Base-by-base conservation (phyloP, 1,140 invertebrate genomes). In the Solen grandis region DNA sequence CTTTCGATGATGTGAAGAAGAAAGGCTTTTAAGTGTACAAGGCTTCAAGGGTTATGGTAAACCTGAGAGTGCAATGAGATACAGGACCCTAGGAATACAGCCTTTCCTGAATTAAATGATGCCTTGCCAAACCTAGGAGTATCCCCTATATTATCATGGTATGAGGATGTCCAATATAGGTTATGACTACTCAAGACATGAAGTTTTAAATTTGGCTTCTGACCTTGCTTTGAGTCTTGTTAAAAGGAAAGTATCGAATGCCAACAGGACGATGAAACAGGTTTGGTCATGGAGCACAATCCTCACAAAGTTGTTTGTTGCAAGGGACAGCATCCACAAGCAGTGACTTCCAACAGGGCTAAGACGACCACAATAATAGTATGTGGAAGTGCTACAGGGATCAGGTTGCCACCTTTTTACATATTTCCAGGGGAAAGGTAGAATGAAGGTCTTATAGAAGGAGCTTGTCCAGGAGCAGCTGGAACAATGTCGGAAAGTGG, bases 351-450 rank as follows among this genome's bases (percentile, higher is more conserved):
- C 29, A 41, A 83, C 82, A 91, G 89, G 84, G 90, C 86, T 5
- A 86, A 92, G 85, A 92, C 89, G 74, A 90, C 92, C 2, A 92
- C 90, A 2, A 84, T 93, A 29, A 90, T 90, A 1, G 84, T 74
- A 36, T 92, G 90, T 85, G 86, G 60, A 14, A 93, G 88, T 88
- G 90, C 90, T 74, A 31, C 87, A 19, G 89, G 90, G 60, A 52
- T 74, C 16, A 68, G 73, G 36, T 86, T 92, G 38, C 90, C 90
- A 3, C 88, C 91, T 33, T 90, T 90, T 86, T 89, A 92, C 38
- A 62, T 92, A 16, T 93, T 92, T 66, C 91, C 91, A 77, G 89
- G 90, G 29, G 87, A 86, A 1, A 63, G 88, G 22, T 70, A 87
- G 52, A 92, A 90, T 66, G 76, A 82, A 29, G 86, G 88, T 76